These are phyloP conservation scores for Tenebrosternarchus preto DNA, from an alignment of 2,113 vertebrate genomes.

Conservation along the genomic window DNA sequence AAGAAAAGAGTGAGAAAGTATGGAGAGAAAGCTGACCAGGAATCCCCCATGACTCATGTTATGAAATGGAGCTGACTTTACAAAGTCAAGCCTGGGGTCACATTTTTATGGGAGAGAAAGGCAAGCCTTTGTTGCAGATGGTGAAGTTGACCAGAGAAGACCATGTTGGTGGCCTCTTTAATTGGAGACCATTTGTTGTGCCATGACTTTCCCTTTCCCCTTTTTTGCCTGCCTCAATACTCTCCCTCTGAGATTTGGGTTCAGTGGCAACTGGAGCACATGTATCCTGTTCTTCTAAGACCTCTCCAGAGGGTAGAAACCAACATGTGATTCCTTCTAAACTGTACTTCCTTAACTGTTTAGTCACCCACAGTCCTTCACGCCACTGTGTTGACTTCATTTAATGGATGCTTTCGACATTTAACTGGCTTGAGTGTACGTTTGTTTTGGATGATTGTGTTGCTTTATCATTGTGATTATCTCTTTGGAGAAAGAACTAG, in stretches of 20 bases:
- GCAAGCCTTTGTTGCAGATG: neutral
- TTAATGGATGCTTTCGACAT: neutral
- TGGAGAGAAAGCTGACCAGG: constrained; percentile 58
- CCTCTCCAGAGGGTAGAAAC: constrained; percentile 4
- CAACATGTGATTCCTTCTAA: neutral
- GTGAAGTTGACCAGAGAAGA: neutral
- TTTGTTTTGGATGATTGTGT: constrained; percentile 1
- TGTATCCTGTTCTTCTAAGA: constrained; percentile 33
- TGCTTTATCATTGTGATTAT: neutral
- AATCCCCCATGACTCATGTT: constrained; percentile 53
- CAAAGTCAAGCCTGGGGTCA: constrained; percentile 38
- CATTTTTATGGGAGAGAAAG: constrained; percentile 21
- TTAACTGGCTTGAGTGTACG: neutral
- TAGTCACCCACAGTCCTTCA: neutral
- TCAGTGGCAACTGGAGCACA: constrained; percentile 16
- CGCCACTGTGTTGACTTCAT: neutral
- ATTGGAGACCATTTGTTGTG: neutral
- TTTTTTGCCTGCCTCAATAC: neutral
- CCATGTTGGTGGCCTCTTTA: neutral
- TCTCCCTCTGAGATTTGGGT: neutral
- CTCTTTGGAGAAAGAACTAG: neutral
- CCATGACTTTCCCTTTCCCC: too few species aligned
- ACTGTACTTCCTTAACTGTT: neutral
- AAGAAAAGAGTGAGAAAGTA: constrained; percentile 37
- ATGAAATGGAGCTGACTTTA: constrained; percentile 37